Evolutionary conservation across 2,797 vertebrate species (phyloP).

Genomic region (Xiphorhynchus erythropygius): DNA sequence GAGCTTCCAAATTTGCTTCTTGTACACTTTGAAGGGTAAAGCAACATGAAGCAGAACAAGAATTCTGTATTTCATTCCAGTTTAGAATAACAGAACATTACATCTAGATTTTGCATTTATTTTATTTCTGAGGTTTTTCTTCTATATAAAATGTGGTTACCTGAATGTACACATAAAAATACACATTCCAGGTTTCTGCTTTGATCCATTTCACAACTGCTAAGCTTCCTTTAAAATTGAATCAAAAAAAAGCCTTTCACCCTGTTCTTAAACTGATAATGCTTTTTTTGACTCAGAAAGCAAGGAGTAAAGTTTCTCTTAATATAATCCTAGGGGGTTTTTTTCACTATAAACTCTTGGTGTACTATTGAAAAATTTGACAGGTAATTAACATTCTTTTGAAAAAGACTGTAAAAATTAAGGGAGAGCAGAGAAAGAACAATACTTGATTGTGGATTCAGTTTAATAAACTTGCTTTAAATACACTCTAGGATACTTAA

Average conservation of each 20-base stretch:
- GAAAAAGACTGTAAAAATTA: not conserved
- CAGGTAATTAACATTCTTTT: not conserved
- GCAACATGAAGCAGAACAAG: not conserved
- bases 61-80: not conserved
- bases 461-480: not conserved
- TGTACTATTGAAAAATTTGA: not conserved
- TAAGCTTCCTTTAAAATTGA: not conserved
- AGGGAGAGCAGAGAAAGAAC: not conserved
- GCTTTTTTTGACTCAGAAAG: not conserved
- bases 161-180: not conserved
- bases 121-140: not conserved
- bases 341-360: not conserved
- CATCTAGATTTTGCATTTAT: not conserved
- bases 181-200: not conserved
- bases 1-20: not conserved
- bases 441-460: not conserved
- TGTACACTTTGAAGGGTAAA: not conserved
- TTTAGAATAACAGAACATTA: not conserved
- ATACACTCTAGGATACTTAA: not conserved
- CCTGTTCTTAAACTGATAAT: not conserved
- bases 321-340: not conserved
- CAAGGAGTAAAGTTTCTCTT: not conserved
- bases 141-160: not conserved
- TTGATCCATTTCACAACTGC: not conserved
- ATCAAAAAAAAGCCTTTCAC: not conserved